Base-by-base conservation (phyloP, 2,797 vertebrate genomes). In the Phyllotis vaccarum region DNA sequence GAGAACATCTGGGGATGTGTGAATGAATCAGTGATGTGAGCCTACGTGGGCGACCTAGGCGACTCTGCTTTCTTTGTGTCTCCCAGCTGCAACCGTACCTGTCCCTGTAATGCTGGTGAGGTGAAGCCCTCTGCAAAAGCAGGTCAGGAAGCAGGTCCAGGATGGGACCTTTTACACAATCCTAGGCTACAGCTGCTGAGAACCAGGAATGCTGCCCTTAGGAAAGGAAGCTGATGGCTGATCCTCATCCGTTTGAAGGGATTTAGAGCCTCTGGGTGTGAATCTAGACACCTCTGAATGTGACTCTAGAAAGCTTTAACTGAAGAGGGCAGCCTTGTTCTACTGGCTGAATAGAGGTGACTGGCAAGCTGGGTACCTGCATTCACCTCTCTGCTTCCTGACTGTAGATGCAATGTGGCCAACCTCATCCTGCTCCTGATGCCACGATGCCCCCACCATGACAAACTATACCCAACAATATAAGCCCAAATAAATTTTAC, bases 181-280 rank as follows among this genome's bases (percentile, higher is more conserved):
- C 37, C n/a, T 56, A 19, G 66, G 34, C 17, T 72, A 49, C 27
- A 34, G 82, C 46, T 34, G 5, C n/a, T 1, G 52, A 22, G 10
- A 0, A 24, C 21, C n/a, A 1, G 49, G 13, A 90, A 37, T 24
- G 4, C 27, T 3, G 21, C 1, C 17, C 0, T 6, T 0, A 0
- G 49, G 31, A 43, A 52, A 70, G 89, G 40, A 56, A 75, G 27
- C 12, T 6, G 56, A 49, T 76, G 6, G 40, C 22, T 78, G 16
- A n/a, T 19, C 37, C 56, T 34, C 58, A 24, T 87, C 37, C 2
- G 11, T 14, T n/a, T 49, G 72, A n/a, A 46, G 70, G 40, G 52
- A 49, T n/a, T 62, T n/a, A 62, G 56, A 89, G 19, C 43, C 58
- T 24, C 29, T 62, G 40, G 86, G 54, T 54, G n/a, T 29, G 40